Percentiles rank a stretch among this genome's conserved stretches.
phyloP scores from a whole-genome alignment of 2,113 vertebrate genomes.

The Bubo bubo region DNA sequence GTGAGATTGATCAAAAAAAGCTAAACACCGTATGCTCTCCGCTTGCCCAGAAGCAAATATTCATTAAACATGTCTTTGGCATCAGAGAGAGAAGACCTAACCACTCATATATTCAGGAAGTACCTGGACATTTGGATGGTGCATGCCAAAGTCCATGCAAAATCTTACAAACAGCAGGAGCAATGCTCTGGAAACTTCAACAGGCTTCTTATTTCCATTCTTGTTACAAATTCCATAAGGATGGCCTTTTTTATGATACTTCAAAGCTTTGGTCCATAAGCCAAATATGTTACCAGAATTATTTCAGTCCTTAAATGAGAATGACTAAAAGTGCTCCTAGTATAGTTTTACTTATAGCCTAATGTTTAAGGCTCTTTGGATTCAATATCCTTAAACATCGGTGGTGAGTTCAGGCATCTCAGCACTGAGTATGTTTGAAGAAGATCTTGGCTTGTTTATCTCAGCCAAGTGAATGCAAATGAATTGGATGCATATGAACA shows the following conservation, averaged over 20 bases:
- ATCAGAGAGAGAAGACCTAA: not conserved
- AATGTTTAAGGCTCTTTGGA: not conserved
- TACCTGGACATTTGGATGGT: not conserved
- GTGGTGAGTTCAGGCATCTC: not conserved
- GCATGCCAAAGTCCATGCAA: not conserved
- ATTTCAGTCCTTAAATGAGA: not conserved
- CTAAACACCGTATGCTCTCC: not conserved
- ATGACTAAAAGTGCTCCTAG: not conserved
- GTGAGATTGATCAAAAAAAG: not conserved
- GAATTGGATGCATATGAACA: not conserved
- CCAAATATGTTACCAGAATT: not conserved
- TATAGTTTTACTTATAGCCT: not conserved
- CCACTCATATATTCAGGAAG: not conserved
- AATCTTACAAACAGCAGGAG: not conserved
- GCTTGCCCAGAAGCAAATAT: not conserved
- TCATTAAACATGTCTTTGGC: not conserved
- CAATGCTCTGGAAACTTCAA: not conserved
- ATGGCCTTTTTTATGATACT: not conserved
- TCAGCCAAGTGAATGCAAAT: not conserved
- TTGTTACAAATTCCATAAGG: not conserved
- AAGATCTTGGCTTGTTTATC: not conserved
- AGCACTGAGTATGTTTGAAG: not conserved
- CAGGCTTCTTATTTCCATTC: not conserved
- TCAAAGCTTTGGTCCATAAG: not conserved
- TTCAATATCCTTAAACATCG: not conserved